Percentiles rank a stretch among this genome's conserved stretches.
Conservation (phyloP, 2,797 vertebrate species). For the Lacerta bilineata region DNA sequence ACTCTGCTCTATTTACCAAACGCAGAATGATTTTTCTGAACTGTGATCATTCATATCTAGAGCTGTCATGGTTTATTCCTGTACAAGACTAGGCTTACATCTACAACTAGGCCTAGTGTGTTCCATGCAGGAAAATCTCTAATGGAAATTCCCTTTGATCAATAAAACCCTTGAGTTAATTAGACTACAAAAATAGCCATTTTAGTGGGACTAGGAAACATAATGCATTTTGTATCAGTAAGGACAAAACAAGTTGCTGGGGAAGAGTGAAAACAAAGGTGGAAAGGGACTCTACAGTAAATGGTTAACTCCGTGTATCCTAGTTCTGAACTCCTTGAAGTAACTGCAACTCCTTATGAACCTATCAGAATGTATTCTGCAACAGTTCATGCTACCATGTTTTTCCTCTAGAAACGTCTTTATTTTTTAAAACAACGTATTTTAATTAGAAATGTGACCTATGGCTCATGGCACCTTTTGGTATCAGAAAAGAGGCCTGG, state of each 20-base stretch:
- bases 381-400: background rate
- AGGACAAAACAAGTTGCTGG: background rate
- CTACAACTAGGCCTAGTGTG: background rate
- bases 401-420: background rate
- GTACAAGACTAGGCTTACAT: background rate
- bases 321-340: background rate
- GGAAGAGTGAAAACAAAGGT: background rate
- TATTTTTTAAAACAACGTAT: background rate
- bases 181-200: background rate
- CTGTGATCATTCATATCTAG: background rate
- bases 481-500: too few relatives aligned
- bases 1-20: background rate
- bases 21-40: background rate
- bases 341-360: background rate
- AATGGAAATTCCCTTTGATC: background rate
- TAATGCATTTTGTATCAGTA: background rate
- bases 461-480: background rate
- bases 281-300: background rate
- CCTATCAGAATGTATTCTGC: background rate
- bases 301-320: background rate
- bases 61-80: background rate
- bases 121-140: background rate
- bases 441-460: background rate
- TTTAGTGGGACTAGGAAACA: background rate
- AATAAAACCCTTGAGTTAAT: background rate